Evolutionary conservation across 2,888 invertebrate genomes (phyloP), one percentile per base, ranked within the genome.

Genomic region (Latrodectus hesperus): DNA sequence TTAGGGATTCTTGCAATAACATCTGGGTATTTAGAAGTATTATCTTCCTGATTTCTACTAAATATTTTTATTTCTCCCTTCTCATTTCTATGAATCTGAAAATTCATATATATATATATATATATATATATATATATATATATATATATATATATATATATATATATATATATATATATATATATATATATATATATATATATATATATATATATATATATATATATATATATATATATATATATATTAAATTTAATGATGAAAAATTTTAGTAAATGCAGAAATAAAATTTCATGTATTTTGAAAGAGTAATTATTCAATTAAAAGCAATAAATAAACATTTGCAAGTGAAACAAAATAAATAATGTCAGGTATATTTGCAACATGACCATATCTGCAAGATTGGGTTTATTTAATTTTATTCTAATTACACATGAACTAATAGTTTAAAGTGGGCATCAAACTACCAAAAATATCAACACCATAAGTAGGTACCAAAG

Each of bases 1-100:
- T 91, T 90, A 17, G 91, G 91, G 90, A 98, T 94, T 72, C 96
- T 93, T 0, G 94, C 93, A 90, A 99, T 95, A 65, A 99, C 94
- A 93, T 99, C 99, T 0, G 99, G 99, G 94, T 98, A 99, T 92
- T 99, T 99, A 82, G 95, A 93, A 0, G 97, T 97, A 92, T 97
- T 97, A 92, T 98, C 95, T 92, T 98, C 98, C 92, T 99, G 99
- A 93, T 99, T 99, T 84, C 99, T 94, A 91, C 98, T 98, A 94
- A 96, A 99, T 90, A 99, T 95, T 90, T 94, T 94, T 0, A 98
- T 95, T 4, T 93, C 93, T 0, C 96, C 95, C 90, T 95, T 94
- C 74, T 94, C 94, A 51, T 93, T 92, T 51, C 94, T 93, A 92
- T 98, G 97, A 90, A 98, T 96, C 88, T 89, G 49, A 26, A 87